Conservation (phyloP, 2,888 invertebrate genomes). For the Psylliodes chrysocephalus region DNA sequence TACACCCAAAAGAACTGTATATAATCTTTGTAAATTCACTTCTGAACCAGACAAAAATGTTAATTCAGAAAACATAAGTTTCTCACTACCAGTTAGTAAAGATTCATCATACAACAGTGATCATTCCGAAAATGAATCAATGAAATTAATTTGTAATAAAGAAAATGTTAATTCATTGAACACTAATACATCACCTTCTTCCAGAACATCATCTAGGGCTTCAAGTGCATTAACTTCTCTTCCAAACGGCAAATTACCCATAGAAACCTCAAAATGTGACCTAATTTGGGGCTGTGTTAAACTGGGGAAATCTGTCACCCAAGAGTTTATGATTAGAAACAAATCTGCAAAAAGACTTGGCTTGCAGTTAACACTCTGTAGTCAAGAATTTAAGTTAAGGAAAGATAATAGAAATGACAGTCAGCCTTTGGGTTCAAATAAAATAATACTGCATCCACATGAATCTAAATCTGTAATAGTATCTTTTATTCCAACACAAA, state of each 20-base stretch:
- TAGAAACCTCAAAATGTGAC: conserved; percentile 69
- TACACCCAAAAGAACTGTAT: conserved; percentile 46
- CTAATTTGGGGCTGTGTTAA: conserved; percentile 71
- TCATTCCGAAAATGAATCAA: conserved; percentile 8
- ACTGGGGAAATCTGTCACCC: conserved; percentile 66
- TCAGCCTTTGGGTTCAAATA: conserved; percentile 58
- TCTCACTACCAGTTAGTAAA: conserved; percentile 44
- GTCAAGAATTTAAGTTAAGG: conserved; percentile 64
- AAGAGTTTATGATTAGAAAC: conserved; percentile 70
- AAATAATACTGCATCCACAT: conserved; percentile 66
- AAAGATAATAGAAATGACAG: conserved; percentile 57
- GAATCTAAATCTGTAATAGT: conserved; percentile 69
- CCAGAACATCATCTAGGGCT: conserved; percentile 50
- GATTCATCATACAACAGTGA: conserved; percentile 46
- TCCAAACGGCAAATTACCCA: conserved; percentile 63
- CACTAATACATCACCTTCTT: conserved; percentile 8
- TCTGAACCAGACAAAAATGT: neutral
- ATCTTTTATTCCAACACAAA: conserved; percentile 67
- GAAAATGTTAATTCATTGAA: conserved; percentile 42
- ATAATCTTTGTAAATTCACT: conserved; percentile 37
- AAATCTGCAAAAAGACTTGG: conserved; percentile 68
- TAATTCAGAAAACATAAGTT: neutral
- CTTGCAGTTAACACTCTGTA: conserved; percentile 66
- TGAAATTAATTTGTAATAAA: conserved; percentile 41
- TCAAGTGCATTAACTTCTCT: conserved; percentile 58